Conservation (phyloP, 2,113 vertebrate genomes). For the Heterotilapia buettikoferi region DNA sequence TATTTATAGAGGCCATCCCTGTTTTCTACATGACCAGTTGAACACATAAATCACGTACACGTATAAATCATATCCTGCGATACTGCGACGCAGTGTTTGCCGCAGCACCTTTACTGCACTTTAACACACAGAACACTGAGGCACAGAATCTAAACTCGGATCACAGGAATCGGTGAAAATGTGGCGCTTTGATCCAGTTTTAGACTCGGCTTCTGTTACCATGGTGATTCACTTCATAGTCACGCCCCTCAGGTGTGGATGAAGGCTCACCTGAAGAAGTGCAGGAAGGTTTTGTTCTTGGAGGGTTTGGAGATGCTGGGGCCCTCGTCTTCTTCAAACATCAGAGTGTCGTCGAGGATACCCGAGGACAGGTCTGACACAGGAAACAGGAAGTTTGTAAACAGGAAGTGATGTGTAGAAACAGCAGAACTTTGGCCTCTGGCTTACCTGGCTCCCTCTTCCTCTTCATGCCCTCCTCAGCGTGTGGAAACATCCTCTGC, state of each 20-base stretch:
- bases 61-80: background rate
- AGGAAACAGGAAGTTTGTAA: background rate
- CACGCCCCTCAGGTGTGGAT: background rate
- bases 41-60: background rate
- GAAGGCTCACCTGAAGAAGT: slow-evolving; percentile 11
- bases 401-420: background rate
- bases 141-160: rapidly evolving
- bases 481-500: slow-evolving; percentile 81
- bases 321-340: slow-evolving; percentile 74
- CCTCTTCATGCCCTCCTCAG: slow-evolving; percentile 68
- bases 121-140: background rate
- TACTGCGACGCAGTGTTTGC: background rate
- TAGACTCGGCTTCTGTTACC: background rate
- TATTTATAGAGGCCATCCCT: rapidly evolving
- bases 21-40: rapidly evolving
- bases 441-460: slow-evolving; percentile 67
- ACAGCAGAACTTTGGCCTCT: background rate
- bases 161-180: background rate
- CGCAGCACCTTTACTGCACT: background rate
- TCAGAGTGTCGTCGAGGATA: slow-evolving; percentile 64
- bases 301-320: slow-evolving; percentile 47
- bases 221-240: background rate
- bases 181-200: background rate
- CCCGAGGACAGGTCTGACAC: slow-evolving; percentile 38
- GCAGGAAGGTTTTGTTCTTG: slow-evolving; percentile 9